These are phyloP conservation scores for Mesorhabditis belari DNA, from an alignment of 2,888 invertebrate genomes.

Conservation along the genomic window DNA sequence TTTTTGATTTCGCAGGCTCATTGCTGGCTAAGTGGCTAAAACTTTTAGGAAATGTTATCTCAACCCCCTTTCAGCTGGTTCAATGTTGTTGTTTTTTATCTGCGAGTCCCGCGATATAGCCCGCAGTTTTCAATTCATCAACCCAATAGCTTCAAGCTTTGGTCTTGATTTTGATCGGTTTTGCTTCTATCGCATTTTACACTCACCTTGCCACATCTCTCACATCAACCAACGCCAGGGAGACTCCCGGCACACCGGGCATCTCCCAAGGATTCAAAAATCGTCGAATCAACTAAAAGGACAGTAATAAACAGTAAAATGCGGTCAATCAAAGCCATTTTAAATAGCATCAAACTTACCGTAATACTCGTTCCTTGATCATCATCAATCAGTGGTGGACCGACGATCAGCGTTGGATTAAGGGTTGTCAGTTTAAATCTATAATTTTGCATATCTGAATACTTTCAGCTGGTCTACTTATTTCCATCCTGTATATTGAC, in stretches of 20 bases:
- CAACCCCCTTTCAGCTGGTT: too few relatives aligned
- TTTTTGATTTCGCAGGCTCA: too few relatives aligned
- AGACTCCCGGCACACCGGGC: conserved; percentile 54
- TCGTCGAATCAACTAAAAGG: conserved; percentile 38
- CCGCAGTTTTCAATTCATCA: too few relatives aligned
- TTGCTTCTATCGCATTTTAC: too few relatives aligned
- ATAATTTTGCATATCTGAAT: conserved; percentile 27
- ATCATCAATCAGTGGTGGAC: conserved; percentile 55
- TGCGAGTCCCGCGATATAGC: too few relatives aligned
- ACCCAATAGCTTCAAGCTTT: too few relatives aligned
- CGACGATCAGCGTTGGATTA: conserved; percentile 59
- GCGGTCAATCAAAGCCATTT: not conserved
- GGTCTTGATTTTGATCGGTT: too few relatives aligned
- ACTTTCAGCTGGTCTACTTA: conserved; percentile 18
- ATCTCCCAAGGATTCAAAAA: conserved; percentile 44
- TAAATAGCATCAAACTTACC: conserved; percentile 17
- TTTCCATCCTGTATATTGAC: conserved; percentile 46
- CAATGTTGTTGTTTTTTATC: too few relatives aligned
- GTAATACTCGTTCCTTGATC: conserved; percentile 48
- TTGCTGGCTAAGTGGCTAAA: too few relatives aligned
- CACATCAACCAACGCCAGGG: conserved; percentile 58
- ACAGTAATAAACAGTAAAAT: conserved; percentile 1
- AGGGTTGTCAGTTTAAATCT: conserved; percentile 58
- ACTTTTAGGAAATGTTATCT: too few relatives aligned
- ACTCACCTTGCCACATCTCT: conserved; percentile 57